phyloP scores from a whole-genome alignment of 2,888 invertebrate species.

The Pecten maximus region DNA sequence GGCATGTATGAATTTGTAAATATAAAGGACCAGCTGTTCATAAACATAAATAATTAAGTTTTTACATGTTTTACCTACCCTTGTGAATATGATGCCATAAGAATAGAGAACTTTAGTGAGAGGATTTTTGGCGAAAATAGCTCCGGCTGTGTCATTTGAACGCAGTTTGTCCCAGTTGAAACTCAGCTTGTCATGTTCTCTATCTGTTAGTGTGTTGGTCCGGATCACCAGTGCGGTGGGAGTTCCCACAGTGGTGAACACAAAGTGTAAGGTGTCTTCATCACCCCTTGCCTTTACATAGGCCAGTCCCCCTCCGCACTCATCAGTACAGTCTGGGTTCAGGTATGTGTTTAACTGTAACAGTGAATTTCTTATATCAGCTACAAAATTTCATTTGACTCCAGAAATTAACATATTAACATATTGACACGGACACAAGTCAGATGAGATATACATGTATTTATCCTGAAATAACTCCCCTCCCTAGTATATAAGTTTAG shows the following conservation, averaged over 20 bases:
- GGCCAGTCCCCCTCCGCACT: conserved; percentile 49
- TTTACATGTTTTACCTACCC: conserved; percentile 83
- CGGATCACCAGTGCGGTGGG: conserved; percentile 46
- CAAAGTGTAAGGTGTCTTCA: conserved; percentile 48
- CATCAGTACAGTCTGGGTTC: conserved; percentile 45
- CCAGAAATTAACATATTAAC: too few species aligned
- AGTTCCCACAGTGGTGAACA: conserved; percentile 47
- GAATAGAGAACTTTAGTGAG: conserved; percentile 84
- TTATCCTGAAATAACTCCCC: too few species aligned
- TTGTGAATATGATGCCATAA: conserved; percentile 86
- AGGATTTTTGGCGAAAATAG: conserved; percentile 57
- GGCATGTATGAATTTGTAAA: too few species aligned
- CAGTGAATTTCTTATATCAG: too few species aligned
- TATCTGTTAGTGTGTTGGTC: conserved; percentile 31
- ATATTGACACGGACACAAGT: too few species aligned
- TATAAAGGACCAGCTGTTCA: too few species aligned
- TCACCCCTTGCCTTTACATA: conserved; percentile 49
- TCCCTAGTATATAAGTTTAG: too few species aligned
- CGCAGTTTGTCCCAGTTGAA: conserved; percentile 84
- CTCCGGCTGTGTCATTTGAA: conserved; percentile 55
- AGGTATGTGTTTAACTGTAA: conserved; percentile 45
- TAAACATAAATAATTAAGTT: too few species aligned
- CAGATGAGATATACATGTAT: too few species aligned
- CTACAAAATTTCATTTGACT: too few species aligned
- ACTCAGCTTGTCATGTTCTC: conserved; percentile 80